Evolutionary conservation across 2,888 invertebrate genomes (phyloP).

Genomic region (Cinara cedri): DNA sequence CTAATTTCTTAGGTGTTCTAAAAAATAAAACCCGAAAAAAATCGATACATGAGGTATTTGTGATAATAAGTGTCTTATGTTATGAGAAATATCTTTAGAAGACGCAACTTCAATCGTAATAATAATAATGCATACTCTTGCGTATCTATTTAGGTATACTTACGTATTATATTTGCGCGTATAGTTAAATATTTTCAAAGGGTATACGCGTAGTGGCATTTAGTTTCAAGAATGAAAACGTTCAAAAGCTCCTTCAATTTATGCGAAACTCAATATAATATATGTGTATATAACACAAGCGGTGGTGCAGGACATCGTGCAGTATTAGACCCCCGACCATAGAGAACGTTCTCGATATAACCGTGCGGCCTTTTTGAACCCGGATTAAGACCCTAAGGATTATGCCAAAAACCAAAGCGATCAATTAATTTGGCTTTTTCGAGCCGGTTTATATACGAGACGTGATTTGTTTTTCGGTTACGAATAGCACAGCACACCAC

Average conservation of each 20-base stretch:
- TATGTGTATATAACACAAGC: background rate
- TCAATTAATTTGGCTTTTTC: constrained; percentile 34
- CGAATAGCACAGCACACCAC: too few species aligned
- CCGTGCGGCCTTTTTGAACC: constrained; percentile 29
- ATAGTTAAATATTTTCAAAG: background rate
- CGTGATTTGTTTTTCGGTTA: constrained; percentile 23
- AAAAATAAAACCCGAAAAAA: too few species aligned
- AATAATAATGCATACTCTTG: too few species aligned
- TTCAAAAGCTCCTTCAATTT: constrained; percentile 10
- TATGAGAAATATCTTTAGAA: too few species aligned
- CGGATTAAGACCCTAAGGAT: constrained; percentile 47
- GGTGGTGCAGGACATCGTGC: background rate
- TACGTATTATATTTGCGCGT: background rate
- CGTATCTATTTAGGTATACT: background rate
- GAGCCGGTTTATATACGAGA: background rate
- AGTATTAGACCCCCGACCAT: background rate
- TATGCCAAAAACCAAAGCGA: constrained; percentile 45
- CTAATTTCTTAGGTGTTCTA: too few species aligned
- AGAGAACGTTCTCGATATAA: background rate
- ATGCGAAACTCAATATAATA: background rate
- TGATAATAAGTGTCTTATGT: too few species aligned
- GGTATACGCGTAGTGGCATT: too few species aligned
- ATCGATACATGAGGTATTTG: too few species aligned
- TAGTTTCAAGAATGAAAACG: background rate
- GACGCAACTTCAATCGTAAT: too few species aligned